These are phyloP conservation scores for Lysiphlebus fabarum DNA, from an alignment of 1,140 invertebrate species.

Conservation along the genomic window DNA sequence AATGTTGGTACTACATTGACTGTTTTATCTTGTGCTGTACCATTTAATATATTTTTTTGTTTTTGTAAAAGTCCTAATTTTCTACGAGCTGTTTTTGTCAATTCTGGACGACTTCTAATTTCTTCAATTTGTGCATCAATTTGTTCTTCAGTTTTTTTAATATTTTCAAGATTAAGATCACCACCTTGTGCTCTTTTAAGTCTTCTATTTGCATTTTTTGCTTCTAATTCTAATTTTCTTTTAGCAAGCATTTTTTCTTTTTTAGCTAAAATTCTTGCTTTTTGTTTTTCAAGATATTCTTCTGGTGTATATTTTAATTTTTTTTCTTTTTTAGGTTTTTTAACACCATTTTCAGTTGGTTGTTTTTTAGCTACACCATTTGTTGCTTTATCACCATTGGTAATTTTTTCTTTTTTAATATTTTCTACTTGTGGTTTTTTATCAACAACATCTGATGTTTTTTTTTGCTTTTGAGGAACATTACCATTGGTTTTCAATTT, in stretches of 20 bases:
- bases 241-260: background rate
- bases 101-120: slow-evolving; percentile 26
- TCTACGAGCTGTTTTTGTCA: slow-evolving; percentile 35
- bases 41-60: slow-evolving; percentile 24
- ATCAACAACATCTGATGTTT: background rate
- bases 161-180: slow-evolving; percentile 15
- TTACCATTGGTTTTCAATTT: background rate
- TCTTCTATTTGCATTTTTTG: slow-evolving; percentile 18
- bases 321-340: slow-evolving; percentile 2
- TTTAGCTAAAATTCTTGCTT: background rate
- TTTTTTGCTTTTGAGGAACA: background rate
- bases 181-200: slow-evolving; percentile 3
- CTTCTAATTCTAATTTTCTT: background rate
- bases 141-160: slow-evolving; percentile 27
- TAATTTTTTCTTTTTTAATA: background rate
- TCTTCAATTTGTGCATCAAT: slow-evolving; percentile 31
- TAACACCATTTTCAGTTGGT: background rate
- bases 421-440: background rate
- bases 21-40: slow-evolving; percentile 40
- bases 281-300: background rate
- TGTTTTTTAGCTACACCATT: background rate
- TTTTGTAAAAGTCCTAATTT: slow-evolving; percentile 31
- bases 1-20: slow-evolving; percentile 26
- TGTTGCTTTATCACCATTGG: background rate
- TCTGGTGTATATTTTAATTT: background rate